Base-by-base conservation (phyloP, 2,888 invertebrate species). In the Petrolisthes manimaculis region DNA sequence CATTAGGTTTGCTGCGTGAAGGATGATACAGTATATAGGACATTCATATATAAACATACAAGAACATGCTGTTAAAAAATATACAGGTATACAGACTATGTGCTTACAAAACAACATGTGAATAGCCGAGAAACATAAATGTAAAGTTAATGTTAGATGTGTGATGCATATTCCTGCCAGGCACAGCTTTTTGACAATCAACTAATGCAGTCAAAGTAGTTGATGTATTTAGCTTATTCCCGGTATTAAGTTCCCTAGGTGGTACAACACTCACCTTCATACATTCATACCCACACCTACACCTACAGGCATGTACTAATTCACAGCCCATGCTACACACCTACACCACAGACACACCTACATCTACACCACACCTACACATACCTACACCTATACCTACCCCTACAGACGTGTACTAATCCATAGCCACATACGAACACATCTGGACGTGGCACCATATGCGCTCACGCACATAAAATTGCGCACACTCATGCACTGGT, bases 231-330 rank as follows among this genome's bases (percentile, higher is more conserved):
- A 61, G 61, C 18, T 61, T 18, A 12, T 9, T 18, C 61, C 18
- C 61, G 9, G 61, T 18, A 61, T 61, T 18, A 18, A 18, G 61
- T 61, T 61, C 61, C 61, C 9, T 61, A 18, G 61, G 1, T 69
- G 37, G 71, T 67, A 83, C 69, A 83, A 74, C 71, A 83, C 83
- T 54, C 71, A 69, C 83, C 71, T 74, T 54, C 83, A 83, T 74
- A 83, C 83, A 83, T 74, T 14, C 78, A 21, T 12, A 80, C 80
- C 54, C 80, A 80, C 56, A 55, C 56, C 54, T 21, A 75, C 21
- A 75, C 75, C 14, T 74, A 55, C 84, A 77, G 56, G 61, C 77
- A 55, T 53, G 74, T 84, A 84, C 53, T 53, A 77, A 75, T 77
- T n/a, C 77, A 24, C 37, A 61, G 21, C 61, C n/a, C n/a, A n/a